Evolutionary conservation across 2,797 vertebrate species (phyloP).

Genomic region (Sebastes cheni): DNA sequence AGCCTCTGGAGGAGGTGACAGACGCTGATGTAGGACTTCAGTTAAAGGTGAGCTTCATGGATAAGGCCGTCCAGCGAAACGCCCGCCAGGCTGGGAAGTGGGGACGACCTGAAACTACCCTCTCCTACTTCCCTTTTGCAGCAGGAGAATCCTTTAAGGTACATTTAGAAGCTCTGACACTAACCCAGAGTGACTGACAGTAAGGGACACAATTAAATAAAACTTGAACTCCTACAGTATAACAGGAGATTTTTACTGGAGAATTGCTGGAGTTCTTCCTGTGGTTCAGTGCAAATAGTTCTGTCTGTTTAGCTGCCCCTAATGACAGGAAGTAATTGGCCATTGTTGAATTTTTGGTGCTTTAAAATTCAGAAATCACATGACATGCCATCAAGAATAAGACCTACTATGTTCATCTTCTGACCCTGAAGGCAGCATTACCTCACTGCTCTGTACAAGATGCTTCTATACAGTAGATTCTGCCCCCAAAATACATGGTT

Average conservation of each 20-base stretch:
- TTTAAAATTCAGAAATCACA: neutral
- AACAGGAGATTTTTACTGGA: neutral
- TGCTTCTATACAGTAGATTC: neutral
- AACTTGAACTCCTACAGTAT: neutral
- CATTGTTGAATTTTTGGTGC: neutral
- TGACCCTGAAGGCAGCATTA: neutral
- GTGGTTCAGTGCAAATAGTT: too few relatives aligned
- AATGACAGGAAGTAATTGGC: neutral
- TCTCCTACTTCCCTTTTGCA: constrained; percentile 91
- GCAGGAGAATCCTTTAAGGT: constrained; percentile 90
- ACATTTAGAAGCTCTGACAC: neutral
- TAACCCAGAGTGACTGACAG: neutral
- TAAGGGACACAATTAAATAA: neutral
- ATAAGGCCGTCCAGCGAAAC: constrained; percentile 87
- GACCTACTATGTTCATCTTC: neutral
- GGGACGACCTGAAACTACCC: constrained; percentile 87
- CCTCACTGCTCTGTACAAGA: neutral
- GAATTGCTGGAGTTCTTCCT: neutral
- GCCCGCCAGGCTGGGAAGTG: constrained; percentile 88
- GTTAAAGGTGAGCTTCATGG: constrained; percentile 86
- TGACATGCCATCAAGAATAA: neutral
- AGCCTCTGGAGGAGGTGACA: constrained; percentile 76
- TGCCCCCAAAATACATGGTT: neutral
- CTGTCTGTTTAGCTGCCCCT: neutral
- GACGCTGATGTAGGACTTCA: constrained; percentile 87